phyloP scores from a whole-genome alignment of 2,888 invertebrate genomes.

The Temnothorax ravouxi region DNA sequence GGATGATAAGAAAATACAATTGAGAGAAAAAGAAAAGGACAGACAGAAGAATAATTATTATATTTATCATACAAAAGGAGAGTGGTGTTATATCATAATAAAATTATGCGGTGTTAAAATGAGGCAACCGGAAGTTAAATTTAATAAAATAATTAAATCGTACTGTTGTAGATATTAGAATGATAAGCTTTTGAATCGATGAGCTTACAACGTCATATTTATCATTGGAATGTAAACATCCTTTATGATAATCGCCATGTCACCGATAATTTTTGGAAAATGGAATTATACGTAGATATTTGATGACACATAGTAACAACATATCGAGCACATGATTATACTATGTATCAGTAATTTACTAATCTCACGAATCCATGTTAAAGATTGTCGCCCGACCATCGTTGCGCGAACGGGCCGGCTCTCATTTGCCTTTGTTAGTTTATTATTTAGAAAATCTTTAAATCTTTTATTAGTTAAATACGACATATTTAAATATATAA shows the following conservation, averaged over 20 bases:
- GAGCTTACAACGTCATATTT: not conserved
- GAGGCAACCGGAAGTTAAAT: not conserved
- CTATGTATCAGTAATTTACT: not conserved
- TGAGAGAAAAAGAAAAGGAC: not conserved
- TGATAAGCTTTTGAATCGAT: not conserved
- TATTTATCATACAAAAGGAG: not conserved
- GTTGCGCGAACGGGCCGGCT: too few relatives aligned
- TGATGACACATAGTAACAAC: not conserved
- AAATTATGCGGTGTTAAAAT: not conserved
- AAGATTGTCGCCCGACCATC: too few relatives aligned
- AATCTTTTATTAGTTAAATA: not conserved
- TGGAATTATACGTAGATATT: not conserved
- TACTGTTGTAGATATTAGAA: not conserved
- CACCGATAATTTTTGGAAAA: slow-evolving; percentile 12
- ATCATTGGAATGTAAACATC: not conserved
- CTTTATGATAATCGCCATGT: not conserved
- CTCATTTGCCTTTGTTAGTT: too few relatives aligned
- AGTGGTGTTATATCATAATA: not conserved
- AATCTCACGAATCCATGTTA: not conserved
- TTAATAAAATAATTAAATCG: not conserved
- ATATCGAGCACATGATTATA: not conserved
- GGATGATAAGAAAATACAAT: not conserved
- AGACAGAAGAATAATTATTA: not conserved
- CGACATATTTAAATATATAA: not conserved
- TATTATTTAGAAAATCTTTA: not conserved